Conservation (phyloP, 2,888 invertebrate species). For the Heliconius charithonia region DNA sequence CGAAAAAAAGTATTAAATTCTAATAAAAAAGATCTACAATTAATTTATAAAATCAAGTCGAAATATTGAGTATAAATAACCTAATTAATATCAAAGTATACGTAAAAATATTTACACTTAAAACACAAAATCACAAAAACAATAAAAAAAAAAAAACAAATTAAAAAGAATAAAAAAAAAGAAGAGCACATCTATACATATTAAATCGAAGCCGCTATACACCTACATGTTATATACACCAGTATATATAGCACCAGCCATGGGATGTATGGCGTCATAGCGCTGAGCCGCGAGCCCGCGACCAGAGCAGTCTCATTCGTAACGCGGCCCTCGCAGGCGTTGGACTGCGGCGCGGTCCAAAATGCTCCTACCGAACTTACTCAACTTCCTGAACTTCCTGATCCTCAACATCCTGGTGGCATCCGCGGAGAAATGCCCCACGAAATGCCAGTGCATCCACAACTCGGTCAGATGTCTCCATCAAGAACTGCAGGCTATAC, state of each 20-base stretch:
- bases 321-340: slow-evolving; percentile 53
- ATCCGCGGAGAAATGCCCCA: slow-evolving; percentile 60
- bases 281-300: slow-evolving; percentile 31
- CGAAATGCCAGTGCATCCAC: slow-evolving; percentile 66
- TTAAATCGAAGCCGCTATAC: neutral
- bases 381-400: slow-evolving; percentile 59
- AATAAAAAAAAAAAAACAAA: neutral
- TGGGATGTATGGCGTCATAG: slow-evolving; percentile 39
- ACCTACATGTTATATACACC: neutral
- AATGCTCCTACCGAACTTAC: slow-evolving; percentile 56
- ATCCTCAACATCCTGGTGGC: slow-evolving; percentile 55
- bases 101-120: neutral
- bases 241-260: slow-evolving; percentile 14
- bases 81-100: neutral
- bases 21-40: neutral
- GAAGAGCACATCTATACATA: neutral
- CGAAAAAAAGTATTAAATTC: neutral
- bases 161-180: neutral
- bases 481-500: slow-evolving; percentile 63
- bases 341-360: slow-evolving; percentile 39
- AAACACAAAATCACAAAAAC: neutral
- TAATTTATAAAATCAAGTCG: neutral
- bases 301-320: slow-evolving; percentile 45
- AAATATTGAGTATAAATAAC: too few species aligned
- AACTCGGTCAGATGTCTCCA: slow-evolving; percentile 67